phyloP scores from a whole-genome alignment of 2,113 vertebrate species.

The Carassius gibelio region DNA sequence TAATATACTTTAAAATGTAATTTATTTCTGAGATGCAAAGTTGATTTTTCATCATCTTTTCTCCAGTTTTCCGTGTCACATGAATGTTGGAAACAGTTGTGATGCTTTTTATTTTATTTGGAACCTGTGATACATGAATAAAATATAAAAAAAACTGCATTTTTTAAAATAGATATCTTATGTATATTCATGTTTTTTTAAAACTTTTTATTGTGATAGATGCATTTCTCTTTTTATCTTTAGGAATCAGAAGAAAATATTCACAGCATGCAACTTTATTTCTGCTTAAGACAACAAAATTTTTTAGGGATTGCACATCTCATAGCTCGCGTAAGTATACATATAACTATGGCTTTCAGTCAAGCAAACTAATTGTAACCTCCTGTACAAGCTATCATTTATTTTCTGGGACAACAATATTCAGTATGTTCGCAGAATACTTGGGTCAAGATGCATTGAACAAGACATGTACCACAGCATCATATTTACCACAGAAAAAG shows the following conservation, averaged over 20 bases:
- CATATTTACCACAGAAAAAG: neutral
- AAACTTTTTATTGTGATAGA: no score
- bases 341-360: neutral
- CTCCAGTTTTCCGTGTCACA: no score
- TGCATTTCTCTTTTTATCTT: no score
- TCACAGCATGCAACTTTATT: neutral
- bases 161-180: no score
- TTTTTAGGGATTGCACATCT: slow-evolving; percentile 51
- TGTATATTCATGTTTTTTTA: no score
- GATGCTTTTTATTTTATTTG: no score
- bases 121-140: no score
- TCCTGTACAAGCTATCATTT: neutral
- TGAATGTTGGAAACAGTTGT: no score
- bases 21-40: no score
- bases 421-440: neutral
- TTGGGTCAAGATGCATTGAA: neutral
- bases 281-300: slow-evolving; percentile 9
- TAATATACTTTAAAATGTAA: no score
- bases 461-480: neutral
- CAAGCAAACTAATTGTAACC: slow-evolving; percentile 13
- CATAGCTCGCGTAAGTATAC: slow-evolving; percentile 17
- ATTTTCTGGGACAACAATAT: neutral
- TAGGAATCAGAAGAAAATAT: neutral
- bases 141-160: no score
- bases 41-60: no score